Base-by-base conservation (phyloP, 2,888 invertebrate species). In the Dione juno region DNA sequence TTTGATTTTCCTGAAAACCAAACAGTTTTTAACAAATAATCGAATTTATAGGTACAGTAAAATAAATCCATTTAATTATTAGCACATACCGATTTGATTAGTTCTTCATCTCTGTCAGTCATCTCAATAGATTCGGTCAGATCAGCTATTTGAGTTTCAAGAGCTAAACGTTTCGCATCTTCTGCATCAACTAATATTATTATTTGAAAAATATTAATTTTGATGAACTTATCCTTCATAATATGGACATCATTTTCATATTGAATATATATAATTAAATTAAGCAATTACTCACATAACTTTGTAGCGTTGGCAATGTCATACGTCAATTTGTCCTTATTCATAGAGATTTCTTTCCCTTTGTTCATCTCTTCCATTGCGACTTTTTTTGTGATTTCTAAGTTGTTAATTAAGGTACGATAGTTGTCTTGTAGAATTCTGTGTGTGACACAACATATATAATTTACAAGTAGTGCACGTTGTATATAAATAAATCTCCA, bases 301-400 rank as follows among this genome's bases (percentile, higher is more conserved):
- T 89, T 92, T 63, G 79, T 88, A 50, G 91, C 87, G 52, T 82
- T 86, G 14, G 88, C 87, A 1, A 95, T 87, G 69, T 96, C 96
- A 52, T 92, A 91, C 0, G 89, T 82, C 7, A 95, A 78, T 71
- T 95, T 94, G 59, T 93, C 92, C 77, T 94, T 95, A 66, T 95
- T 90, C 79, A 94, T 89, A 0, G 94, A 94, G 2, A 96, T 81
- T 75, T 94, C 94, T 78, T 95, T 96, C 78, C 96, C 95, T 14
- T 91, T 92, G 68, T 94, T 93, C 94, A 96, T 95, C 85, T 96
- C 96, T 72, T 95, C 95, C 67, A 88, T 85, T 3, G 93, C 90
- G 53, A 95, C 92, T 77, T 96, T 96, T 81, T 95, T 96, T 0
- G 95, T 91, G 69, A 95, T 94, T 59, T 95, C 95, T 64, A 96